These are phyloP conservation scores for Campoletis sonorensis DNA, from an alignment of 1,140 invertebrate species.

Conservation along the genomic window DNA sequence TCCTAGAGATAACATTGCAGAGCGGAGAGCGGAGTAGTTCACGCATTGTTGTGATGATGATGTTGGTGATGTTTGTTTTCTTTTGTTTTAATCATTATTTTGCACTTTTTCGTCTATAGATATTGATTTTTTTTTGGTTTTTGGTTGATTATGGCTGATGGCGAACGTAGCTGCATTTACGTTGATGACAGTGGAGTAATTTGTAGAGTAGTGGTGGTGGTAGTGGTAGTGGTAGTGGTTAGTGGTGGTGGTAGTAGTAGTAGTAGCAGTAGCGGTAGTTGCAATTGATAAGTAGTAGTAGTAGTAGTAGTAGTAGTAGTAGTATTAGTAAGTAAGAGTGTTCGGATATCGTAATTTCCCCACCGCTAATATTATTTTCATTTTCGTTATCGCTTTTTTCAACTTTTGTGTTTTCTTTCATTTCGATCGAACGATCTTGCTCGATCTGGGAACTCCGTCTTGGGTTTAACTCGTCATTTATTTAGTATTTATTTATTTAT, in stretches of 20 bases:
- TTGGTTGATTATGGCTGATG: conserved; percentile 34
- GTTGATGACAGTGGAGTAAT: conserved; percentile 34
- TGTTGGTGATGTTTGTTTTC: conserved; percentile 25
- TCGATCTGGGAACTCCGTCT: conserved; percentile 65
- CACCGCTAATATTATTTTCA: conserved; percentile 46
- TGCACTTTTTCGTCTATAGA: background rate
- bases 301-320: conserved; percentile 54
- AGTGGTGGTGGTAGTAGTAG: conserved; percentile 51
- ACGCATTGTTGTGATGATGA: conserved; percentile 56
- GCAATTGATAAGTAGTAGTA: conserved; percentile 50
- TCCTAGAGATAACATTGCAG: conserved; percentile 72
- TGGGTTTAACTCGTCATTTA: conserved; percentile 59
- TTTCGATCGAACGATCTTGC: conserved; percentile 58
- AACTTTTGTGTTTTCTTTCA: conserved; percentile 46
- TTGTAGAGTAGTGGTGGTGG: conserved; percentile 48
- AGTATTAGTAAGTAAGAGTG: conserved; percentile 51
- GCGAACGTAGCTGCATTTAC: conserved; percentile 23
- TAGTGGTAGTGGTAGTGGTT: conserved; percentile 56
- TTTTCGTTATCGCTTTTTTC: conserved; percentile 48
- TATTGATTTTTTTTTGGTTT: no score
- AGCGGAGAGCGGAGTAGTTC: conserved; percentile 60
- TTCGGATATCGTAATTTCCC: conserved; percentile 40
- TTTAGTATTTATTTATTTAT: background rate
- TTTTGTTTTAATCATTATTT: background rate
- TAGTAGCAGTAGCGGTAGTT: conserved; percentile 56